A percentile compares a stretch with the other conserved stretches of the same genome.
Conservation (phyloP, 2,797 vertebrate species). For the Onychomys torridus region DNA sequence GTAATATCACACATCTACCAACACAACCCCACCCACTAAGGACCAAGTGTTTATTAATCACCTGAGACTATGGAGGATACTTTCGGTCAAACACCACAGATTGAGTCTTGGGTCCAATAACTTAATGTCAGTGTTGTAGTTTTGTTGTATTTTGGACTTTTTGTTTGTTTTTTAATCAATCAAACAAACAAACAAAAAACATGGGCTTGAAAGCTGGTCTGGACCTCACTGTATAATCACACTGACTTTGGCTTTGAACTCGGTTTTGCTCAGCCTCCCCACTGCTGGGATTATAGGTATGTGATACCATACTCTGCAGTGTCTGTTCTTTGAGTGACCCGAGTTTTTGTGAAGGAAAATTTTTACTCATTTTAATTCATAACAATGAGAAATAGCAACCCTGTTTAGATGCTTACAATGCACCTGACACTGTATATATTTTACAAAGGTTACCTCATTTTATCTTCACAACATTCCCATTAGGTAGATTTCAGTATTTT, state of each 20-base stretch:
- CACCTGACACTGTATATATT: constrained; percentile 21
- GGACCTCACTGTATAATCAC: neutral
- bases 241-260: neutral
- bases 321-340: neutral
- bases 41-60: neutral
- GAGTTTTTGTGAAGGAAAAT: neutral
- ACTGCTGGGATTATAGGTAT: neutral
- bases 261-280: neutral
- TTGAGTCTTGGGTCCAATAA: neutral
- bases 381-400: constrained; percentile 40
- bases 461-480: neutral
- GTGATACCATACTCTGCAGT: neutral
- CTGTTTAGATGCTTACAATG: neutral
- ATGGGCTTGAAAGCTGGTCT: neutral
- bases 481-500: constrained; percentile 11
- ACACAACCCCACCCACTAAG: neutral
- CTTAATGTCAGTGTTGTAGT: constrained; percentile 12
- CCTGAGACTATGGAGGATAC: neutral
- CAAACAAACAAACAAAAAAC: neutral
- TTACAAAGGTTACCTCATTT: constrained; percentile 62
- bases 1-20: neutral
- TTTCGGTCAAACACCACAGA: neutral
- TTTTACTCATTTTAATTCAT: constrained; percentile 55
- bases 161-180: neutral
- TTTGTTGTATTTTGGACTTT: neutral